These are phyloP conservation scores for Thamnophis elegans DNA, from an alignment of 2,797 vertebrate genomes.

Conservation along the genomic window DNA sequence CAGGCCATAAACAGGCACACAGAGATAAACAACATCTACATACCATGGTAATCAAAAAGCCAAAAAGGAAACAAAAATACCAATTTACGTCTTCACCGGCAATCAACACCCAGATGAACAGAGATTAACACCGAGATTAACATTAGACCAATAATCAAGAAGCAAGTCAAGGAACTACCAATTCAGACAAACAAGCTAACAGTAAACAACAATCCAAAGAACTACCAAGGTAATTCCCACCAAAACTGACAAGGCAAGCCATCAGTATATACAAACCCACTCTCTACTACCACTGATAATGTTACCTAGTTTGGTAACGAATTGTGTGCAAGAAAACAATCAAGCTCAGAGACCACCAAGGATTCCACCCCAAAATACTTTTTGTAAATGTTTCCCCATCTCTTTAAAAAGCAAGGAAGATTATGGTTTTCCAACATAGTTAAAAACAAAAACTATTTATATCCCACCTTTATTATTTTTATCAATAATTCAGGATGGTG, in stretches of 20 bases:
- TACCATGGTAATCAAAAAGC: not conserved
- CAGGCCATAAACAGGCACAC: not conserved
- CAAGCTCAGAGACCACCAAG: not conserved
- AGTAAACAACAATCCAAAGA: not conserved
- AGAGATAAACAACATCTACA: not conserved
- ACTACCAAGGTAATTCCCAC: not conserved
- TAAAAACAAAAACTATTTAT: not conserved
- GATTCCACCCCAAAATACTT: not conserved
- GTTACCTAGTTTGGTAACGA: not conserved
- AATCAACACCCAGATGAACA: not conserved
- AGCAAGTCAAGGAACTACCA: not conserved
- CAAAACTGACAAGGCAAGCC: not conserved
- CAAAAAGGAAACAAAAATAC: no score
- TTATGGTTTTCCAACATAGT: not conserved
- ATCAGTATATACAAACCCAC: not conserved
- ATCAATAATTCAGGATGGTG: not conserved
- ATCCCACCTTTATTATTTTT: not conserved
- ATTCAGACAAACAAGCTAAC: not conserved
- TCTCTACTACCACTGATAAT: not conserved
- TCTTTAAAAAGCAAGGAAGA: not conserved
- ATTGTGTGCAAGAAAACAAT: not conserved
- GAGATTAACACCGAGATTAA: not conserved
- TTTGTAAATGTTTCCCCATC: not conserved
- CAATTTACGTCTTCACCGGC: not conserved
- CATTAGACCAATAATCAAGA: not conserved